phyloP scores from a whole-genome alignment of 2,113 vertebrate species.

The Microtus montanus region DNA sequence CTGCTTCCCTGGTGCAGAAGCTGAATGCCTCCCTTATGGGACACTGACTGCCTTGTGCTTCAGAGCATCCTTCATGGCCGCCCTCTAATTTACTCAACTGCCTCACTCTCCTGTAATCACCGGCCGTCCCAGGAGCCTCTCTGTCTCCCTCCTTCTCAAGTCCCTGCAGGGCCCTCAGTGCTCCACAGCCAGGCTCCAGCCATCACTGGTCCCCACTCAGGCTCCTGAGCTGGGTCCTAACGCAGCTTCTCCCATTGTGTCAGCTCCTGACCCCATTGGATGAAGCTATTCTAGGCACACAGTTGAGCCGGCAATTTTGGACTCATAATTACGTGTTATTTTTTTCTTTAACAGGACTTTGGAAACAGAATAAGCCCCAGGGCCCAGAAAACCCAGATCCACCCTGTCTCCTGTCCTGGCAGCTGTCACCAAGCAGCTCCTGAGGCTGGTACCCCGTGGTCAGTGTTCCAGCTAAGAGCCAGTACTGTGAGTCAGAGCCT shows the following conservation, averaged over 20 bases:
- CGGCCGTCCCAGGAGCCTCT: neutral
- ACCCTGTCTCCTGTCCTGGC: neutral
- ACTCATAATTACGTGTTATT: neutral
- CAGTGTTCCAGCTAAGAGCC: neutral
- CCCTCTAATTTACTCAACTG: slow-evolving; percentile 32
- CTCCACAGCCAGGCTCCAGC: neutral
- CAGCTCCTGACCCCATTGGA: neutral
- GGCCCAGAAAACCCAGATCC: neutral
- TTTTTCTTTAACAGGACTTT: neutral
- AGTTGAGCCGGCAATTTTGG: neutral
- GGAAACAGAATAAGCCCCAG: neutral
- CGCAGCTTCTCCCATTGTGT: no score
- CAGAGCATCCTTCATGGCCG: neutral
- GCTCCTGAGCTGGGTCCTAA: neutral
- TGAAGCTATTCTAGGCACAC: neutral
- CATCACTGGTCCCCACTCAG: no score
- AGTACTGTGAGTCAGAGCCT: neutral
- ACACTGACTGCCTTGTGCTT: neutral
- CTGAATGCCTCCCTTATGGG: neutral
- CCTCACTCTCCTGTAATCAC: slow-evolving; percentile 54
- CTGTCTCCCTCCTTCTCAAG: neutral
- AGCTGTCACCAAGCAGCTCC: neutral
- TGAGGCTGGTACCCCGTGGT: accelerated
- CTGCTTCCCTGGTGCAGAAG: neutral
- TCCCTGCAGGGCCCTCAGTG: neutral